Conservation (phyloP, 1,140 invertebrate species). For the Drosophila biarmipes region DNA sequence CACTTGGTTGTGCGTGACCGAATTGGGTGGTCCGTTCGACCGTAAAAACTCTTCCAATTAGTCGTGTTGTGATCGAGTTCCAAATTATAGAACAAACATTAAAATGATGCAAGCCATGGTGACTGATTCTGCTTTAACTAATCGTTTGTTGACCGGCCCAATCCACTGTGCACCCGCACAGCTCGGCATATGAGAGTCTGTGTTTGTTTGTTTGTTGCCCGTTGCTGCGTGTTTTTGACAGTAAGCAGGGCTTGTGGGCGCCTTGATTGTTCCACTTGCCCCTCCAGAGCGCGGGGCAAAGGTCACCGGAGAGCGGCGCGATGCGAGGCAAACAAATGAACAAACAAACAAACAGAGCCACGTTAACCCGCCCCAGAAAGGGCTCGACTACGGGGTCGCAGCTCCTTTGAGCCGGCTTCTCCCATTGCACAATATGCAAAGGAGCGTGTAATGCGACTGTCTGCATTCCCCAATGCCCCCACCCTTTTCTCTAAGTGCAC, state of each 20-base stretch:
- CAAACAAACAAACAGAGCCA: slow-evolving; percentile 52
- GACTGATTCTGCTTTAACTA: slow-evolving; percentile 3
- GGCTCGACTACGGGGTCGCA: slow-evolving; percentile 5
- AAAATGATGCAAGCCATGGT: neutral
- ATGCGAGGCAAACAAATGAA: slow-evolving; percentile 48
- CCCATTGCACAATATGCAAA: slow-evolving; percentile 71
- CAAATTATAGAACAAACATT: slow-evolving; percentile 19
- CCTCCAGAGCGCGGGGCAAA: slow-evolving; percentile 28
- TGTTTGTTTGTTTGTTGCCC: slow-evolving; percentile 63
- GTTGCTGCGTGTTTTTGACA: slow-evolving; percentile 73
- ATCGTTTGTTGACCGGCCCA: slow-evolving; percentile 23
- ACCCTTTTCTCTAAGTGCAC: slow-evolving; percentile 20
- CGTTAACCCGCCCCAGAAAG: slow-evolving; percentile 22
- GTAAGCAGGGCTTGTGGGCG: slow-evolving; percentile 71
- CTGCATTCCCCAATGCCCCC: slow-evolving; percentile 15
- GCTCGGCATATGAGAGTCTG: slow-evolving; percentile 28
- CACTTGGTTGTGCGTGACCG: neutral
- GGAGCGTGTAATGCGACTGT: slow-evolving; percentile 66
- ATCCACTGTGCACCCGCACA: slow-evolving; percentile 19
- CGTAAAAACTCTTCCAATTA: neutral
- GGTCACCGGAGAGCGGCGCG: slow-evolving; percentile 48
- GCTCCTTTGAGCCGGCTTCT: slow-evolving; percentile 59
- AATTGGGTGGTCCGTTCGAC: neutral
- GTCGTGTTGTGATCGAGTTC: neutral
- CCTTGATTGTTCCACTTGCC: slow-evolving; percentile 76